A percentile compares a stretch with the other conserved stretches of the same genome.
Evolutionary conservation across 2,888 invertebrate genomes (phyloP).

Genomic region (Lobophora halterata): DNA sequence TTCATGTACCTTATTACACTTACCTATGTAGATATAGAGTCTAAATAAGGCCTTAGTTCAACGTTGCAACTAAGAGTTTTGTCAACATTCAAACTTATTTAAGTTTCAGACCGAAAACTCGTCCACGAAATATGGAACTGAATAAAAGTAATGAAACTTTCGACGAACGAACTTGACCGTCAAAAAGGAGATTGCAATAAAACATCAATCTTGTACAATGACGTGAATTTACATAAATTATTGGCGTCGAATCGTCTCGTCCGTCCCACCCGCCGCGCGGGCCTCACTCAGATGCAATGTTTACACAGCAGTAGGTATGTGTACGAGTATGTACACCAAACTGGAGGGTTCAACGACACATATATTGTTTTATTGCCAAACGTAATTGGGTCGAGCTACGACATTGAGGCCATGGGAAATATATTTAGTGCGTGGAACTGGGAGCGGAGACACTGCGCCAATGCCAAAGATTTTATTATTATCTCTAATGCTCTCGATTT

Average conservation of each 20-base stretch:
- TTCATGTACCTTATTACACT: no score
- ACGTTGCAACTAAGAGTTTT: constrained; percentile 11
- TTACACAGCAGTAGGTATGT: constrained; percentile 53
- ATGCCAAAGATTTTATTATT: constrained; percentile 41
- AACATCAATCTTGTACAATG: constrained; percentile 74
- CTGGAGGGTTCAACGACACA: constrained; percentile 71
- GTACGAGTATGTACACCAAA: constrained; percentile 54
- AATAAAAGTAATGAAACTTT: constrained; percentile 47
- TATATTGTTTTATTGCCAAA: constrained; percentile 73
- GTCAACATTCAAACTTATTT: no score
- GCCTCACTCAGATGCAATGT: constrained; percentile 71
- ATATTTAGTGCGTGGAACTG: constrained; percentile 49
- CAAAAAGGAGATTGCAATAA: constrained; percentile 74
- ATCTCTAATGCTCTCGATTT: constrained; percentile 35
- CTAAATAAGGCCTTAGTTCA: no score
- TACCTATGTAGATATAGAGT: no score
- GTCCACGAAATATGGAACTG: constrained; percentile 18
- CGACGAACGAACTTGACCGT: constrained; percentile 74
- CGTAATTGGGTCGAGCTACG: constrained; percentile 72
- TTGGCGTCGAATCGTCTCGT: constrained; percentile 69
- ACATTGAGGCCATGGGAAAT: constrained; percentile 60
- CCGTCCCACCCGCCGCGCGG: constrained; percentile 27
- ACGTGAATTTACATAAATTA: constrained; percentile 79
- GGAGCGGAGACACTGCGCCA: constrained; percentile 44
- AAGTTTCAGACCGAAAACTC: constrained; percentile 18